A percentile compares a stretch with the other conserved stretches of the same genome.
These are phyloP conservation scores for Tokudaia muenninki DNA, from an alignment of 2,797 vertebrate species.

Conservation along the genomic window DNA sequence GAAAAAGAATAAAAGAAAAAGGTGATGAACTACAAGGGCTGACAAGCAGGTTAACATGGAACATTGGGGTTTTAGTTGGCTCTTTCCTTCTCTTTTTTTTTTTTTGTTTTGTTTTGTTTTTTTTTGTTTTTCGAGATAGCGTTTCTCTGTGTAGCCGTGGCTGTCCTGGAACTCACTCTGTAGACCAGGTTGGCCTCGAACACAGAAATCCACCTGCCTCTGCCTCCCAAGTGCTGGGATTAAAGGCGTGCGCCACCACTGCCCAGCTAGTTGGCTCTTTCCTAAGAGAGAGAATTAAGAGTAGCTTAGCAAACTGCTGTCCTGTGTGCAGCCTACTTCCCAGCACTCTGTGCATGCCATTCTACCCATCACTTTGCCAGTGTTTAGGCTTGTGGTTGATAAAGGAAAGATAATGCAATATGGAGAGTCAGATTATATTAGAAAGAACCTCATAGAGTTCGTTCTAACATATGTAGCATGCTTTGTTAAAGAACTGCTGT, in stretches of 20 bases:
- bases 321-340: neutral
- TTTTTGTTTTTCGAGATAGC: too few relatives aligned
- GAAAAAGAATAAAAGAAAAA: too few relatives aligned
- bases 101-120: too few relatives aligned
- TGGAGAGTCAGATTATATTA: conserved; percentile 28
- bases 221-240: too few relatives aligned
- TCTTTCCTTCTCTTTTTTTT: neutral
- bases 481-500: conserved; percentile 21
- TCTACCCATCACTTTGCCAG: neutral
- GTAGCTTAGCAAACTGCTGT: neutral
- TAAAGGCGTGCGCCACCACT: too few relatives aligned
- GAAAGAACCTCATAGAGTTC: neutral
- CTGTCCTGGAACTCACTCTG: too few relatives aligned
- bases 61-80: neutral
- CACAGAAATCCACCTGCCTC: too few relatives aligned
- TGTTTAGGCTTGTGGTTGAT: neutral
- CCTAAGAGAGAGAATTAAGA: neutral
- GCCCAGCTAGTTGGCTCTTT: neutral
- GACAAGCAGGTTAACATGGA: neutral
- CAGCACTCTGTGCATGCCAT: neutral
- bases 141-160: too few relatives aligned
- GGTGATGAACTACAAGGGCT: neutral
- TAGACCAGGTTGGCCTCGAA: too few relatives aligned
- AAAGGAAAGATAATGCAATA: neutral
- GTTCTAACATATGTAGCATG: neutral